Base-by-base conservation (phyloP, 2,888 invertebrate species). In the Empis livida region DNA sequence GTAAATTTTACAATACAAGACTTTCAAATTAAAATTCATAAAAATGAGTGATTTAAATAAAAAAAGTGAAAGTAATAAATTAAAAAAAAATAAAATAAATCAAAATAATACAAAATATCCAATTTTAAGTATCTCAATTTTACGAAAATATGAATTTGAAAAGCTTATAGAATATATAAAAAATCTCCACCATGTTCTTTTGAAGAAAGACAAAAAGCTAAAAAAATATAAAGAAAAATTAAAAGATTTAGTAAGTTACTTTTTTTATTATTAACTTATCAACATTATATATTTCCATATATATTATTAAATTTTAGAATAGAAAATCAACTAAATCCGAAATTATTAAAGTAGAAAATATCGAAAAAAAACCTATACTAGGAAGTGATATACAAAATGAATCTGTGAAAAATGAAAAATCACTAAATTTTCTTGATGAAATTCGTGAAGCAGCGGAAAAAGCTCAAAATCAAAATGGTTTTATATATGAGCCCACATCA, bases 401-500 rank as follows among this genome's bases (percentile, higher is more conserved):
- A 2, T 15, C 4, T 10, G 23, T 3, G 16, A 9, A 23, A 41
- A 27, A 10, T 27, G n/a, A 23, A 27, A 27, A 23, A 23, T 51
- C 60, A 3, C 58, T 61, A 38, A 64, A 56, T 59, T 75, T 88
- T 55, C 77, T 79, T 1, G 84, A 86, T 38, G 84, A 87, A 68
- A 86, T 89, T 44, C 82, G 79, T 43, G 59, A 84, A 63, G 84
- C 77, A 4, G 88, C 88, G 0, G 82, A 85, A 63, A 76, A 75
- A 62, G 85, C 83, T 5, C 67, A 84, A 61, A 77, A 81, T 56
- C 75, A 84, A 55, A 78, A 78, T 42, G 86, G 86, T 15, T 89
- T 90, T 75, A 83, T 89, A 27, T 91, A 85, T 68, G 90, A 92
- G 54, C 82, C 85, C 60, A 84, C 83, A 3, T 85, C 86, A 20